Conservation (phyloP, 2,797 vertebrate genomes). For the Geotrypetes seraphini region DNA sequence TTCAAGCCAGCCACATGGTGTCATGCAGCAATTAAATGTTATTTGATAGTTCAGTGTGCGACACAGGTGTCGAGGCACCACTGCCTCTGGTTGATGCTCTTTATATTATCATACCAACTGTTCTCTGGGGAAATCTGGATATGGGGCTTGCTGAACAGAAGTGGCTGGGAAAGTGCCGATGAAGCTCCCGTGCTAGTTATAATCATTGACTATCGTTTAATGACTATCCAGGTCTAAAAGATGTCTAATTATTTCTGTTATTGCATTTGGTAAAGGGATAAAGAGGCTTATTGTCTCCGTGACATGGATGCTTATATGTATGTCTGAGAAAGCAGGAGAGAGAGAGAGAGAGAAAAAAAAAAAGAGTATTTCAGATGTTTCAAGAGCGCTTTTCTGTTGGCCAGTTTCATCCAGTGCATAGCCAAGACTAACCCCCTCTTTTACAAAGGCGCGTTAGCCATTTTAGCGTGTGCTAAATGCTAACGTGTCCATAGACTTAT, state of each 20-base stretch:
- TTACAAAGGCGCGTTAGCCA: too few relatives aligned
- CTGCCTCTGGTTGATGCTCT: conserved; percentile 41
- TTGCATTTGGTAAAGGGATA: conserved; percentile 21
- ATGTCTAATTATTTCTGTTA: conserved; percentile 45
- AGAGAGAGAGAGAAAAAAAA: too few relatives aligned
- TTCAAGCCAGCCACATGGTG: conserved; percentile 39
- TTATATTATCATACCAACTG: conserved; percentile 51
- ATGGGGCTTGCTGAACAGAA: conserved; percentile 39
- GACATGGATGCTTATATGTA: conserved; percentile 21
- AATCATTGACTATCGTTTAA: conserved; percentile 36
- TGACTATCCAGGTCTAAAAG: conserved; percentile 37
- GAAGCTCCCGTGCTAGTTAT: conserved; percentile 10
- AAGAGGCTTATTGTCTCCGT: conserved; percentile 16
- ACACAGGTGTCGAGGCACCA: conserved; percentile 45
- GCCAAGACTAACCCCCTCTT: too few relatives aligned
- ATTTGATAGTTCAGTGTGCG: conserved; percentile 54
- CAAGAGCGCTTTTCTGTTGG: conserved; percentile 23
- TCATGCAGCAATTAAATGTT: conserved; percentile 55
- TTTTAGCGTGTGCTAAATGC: too few relatives aligned
- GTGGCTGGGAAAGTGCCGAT: conserved; percentile 27
- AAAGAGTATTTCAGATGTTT: conserved; percentile 31
- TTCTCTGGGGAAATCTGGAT: conserved; percentile 48
- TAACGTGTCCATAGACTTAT: too few relatives aligned
- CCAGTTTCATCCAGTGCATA: conserved; percentile 34
- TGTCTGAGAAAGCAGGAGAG: too few relatives aligned